Base-by-base conservation (phyloP, 2,113 vertebrate species). In the Semicossyphus pulcher region DNA sequence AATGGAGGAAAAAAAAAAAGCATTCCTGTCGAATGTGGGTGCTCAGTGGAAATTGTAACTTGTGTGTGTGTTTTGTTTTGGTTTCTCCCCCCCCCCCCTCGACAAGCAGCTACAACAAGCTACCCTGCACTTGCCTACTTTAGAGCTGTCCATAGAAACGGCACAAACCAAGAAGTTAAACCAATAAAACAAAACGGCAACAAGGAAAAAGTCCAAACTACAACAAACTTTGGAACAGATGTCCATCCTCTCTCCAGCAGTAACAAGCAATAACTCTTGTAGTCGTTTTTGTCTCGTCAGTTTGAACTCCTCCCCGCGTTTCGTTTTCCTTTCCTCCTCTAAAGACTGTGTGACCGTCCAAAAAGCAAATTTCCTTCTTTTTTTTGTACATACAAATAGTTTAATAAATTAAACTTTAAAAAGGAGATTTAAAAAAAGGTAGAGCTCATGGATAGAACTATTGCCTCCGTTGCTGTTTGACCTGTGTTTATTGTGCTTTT, bases 181-280 rank as follows among this genome's bases (percentile, higher is more conserved):
- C 29, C 21, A 28, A 21, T 26, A 68, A 32, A 63, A 36, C 41
- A 79, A 71, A 66, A 45, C 83, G 71, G 72, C 72, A 81, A 79
- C 75, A 49, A 76, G 10, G 57, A 71, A 81, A 81, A 71, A 42
- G 16, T 79, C 56, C 61, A 66, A 72, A 80, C 52, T 6, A 51
- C 73, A 39, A 70, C 26, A 84, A 59, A 74, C 80, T 76, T 83
- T 90, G 70, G 76, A 85, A 77, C 66, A 84, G 78, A 84, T 39
- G 76, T 86, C 81, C 74, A 76, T 87, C 77, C 66, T 90, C 39
- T 85, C 64, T 88, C 91, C 90, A 93, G 92, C 93, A 91, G 90
- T 90, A 92, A 91, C 69, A 85, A 95, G 94, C 94, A 95, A 94
- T 95, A 95, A 94, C 84, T 86, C 78, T 47, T 78, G 28, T 86